Evolutionary conservation across 2,113 vertebrate species (phyloP).

Genomic region (Tyto alba): DNA sequence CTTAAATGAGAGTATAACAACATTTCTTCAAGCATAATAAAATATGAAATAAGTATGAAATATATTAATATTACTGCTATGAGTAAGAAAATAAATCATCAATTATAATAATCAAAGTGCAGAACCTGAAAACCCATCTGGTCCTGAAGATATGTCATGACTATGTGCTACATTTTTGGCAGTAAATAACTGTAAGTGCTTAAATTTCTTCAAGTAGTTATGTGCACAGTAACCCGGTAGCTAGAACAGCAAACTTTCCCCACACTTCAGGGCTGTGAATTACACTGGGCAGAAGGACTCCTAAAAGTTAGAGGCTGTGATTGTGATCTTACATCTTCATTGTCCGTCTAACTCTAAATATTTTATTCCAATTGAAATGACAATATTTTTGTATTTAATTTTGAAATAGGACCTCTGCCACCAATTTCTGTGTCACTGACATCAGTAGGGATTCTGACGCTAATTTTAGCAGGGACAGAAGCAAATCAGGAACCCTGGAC

Average conservation of each 20-base stretch:
- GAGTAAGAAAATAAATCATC: not conserved
- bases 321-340: not conserved
- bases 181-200: not conserved
- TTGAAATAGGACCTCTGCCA: not conserved
- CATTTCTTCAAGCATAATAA: not conserved
- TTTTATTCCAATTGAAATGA: not conserved
- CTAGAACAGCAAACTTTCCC: not conserved
- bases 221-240: not conserved
- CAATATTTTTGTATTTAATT: not conserved
- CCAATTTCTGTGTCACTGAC: not conserved
- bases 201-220: not conserved
- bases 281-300: not conserved
- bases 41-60: not conserved
- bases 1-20: not conserved
- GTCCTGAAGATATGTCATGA: not conserved
- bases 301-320: not conserved
- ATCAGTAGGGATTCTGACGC: not conserved
- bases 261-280: not conserved
- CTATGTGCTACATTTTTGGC: accelerated
- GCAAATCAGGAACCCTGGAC: not conserved
- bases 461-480: not conserved
- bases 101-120: not conserved
- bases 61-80: not conserved
- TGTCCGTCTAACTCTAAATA: not conserved
- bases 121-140: not conserved